These are phyloP conservation scores for Ceyx margarethae DNA, from an alignment of 2,113 vertebrate species.

Conservation along the genomic window DNA sequence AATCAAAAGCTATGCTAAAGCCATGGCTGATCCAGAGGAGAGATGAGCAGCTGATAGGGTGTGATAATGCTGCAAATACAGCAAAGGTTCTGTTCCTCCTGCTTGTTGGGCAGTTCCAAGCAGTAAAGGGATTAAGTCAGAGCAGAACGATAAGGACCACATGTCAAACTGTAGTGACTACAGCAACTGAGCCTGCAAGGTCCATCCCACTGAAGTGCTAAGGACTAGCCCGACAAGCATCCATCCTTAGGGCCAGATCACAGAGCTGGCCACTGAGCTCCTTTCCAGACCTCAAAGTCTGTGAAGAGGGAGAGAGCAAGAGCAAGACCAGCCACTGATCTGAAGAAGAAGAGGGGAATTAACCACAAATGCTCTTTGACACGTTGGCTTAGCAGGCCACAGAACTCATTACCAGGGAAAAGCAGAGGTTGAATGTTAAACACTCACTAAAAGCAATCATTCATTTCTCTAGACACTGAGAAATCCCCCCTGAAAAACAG, in stretches of 20 bases:
- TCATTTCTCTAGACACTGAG: conserved; percentile 16
- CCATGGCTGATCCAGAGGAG: neutral
- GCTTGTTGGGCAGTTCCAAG: neutral
- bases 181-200: neutral
- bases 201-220: neutral
- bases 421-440: conserved; percentile 35
- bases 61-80: neutral
- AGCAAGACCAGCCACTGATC: neutral
- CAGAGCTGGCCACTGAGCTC: neutral
- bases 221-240: neutral
- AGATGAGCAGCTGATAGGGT: neutral
- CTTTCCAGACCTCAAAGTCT: neutral
- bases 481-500: neutral
- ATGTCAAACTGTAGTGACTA: neutral
- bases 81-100: neutral
- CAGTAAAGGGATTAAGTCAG: conserved; percentile 19
- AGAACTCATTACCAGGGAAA: conserved; percentile 27
- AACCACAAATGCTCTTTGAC: neutral
- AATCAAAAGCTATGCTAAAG: neutral
- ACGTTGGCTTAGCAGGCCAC: neutral
- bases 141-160: neutral
- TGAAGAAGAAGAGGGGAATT: conserved; percentile 18
- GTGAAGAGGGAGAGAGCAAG: neutral
- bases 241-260: neutral
- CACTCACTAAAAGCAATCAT: neutral